Evolutionary conservation across 2,113 vertebrate species (phyloP), one percentile per base, ranked within the genome.

Genomic region (Coreoperca whiteheadi): DNA sequence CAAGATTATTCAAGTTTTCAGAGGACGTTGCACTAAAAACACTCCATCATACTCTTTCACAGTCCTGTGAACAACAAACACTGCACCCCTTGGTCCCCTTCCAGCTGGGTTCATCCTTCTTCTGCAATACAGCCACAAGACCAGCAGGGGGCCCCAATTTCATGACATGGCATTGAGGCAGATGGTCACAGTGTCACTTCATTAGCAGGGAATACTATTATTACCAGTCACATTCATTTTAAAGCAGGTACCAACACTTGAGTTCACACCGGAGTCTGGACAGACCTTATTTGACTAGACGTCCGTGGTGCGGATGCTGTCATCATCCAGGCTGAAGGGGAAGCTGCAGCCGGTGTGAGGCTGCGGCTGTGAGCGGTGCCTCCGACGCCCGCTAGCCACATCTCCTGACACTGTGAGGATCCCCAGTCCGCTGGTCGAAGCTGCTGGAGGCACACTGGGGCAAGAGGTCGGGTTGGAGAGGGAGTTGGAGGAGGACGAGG

Each of bases 361-460:
- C 81, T 94, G 95, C 12, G 96, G 96, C 77, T 96, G 95, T 2
- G 96, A 96, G 76, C 94, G 92, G 81, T 96, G 95, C 74, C 95
- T 86, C 48, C 95, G 92, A 2, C 94, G 94, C 30, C 78, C 91
- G 9, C 80, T 61, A 1, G 93, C 90, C 65, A 23, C 79, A 2
- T 91, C 91, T 9, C 82, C 84, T 0, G 89, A 87, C 0, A 82
- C 85, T 1, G 89, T 67, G 70, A 94, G 80, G 25, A 91, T 79
- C 53, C 91, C 90, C 43, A 85, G 28, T 43, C 83, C 86, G 43
- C 86, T 79, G 46, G n/a, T 4, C 0, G 83, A 75, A 78, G 89
- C 68, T 5, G 59, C 14, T 0, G 71, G 83, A 5, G 84, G 80
- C 0, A 21, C 54, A 1, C 11, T 18, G 15, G 86, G 82, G 80